Evolutionary conservation across 2,888 invertebrate species (phyloP), one percentile per base, ranked within the genome.

Genomic region (Spodoptera littoralis): DNA sequence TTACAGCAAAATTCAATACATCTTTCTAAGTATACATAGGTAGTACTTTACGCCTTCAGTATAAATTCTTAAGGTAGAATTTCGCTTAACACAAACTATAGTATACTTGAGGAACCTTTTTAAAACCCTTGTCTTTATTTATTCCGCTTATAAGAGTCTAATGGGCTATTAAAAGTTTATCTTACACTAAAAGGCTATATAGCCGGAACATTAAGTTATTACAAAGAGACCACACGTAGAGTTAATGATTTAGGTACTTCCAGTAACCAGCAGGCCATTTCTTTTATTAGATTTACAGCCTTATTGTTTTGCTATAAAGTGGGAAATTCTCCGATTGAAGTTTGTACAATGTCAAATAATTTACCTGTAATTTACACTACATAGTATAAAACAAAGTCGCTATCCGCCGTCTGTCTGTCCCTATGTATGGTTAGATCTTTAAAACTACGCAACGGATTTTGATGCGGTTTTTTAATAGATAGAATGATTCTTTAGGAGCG

Each of bases 101-200:
- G 6, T 44, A 45, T 0, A 18, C 18, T 11, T 11, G 36, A 45
- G 3, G 13, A 13, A 8, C 6, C 4, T 11, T 11, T 43, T 12
- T 22, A 46, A 18, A 13, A 22, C 12, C 11, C 13, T 43, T 11
- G 1, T 5, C 12, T 0, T 36, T 68, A 58, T 47, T 69, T 49
- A 22, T 56, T 24, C 1, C 24, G 13, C 18, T 13, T 44, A 2
- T 18, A 11, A 4, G 6, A 36, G 45, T 12, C n/a, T 52, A 52
- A 70, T 41, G 44, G 61, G 3, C 43, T 13, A 42, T 44, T 52
- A 61, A 65, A 66, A 66, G 9, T 65, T 54, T 55, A 43, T 13
- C 44, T 60, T 24, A 48, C 22, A 24, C 30, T 11, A 0, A n/a
- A 68, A 9, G 27, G 68, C 44, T 18, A 9, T 13, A 30, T 46